Evolutionary conservation across 2,113 vertebrate species (phyloP).

Genomic region (Nyctereutes procyonoides): DNA sequence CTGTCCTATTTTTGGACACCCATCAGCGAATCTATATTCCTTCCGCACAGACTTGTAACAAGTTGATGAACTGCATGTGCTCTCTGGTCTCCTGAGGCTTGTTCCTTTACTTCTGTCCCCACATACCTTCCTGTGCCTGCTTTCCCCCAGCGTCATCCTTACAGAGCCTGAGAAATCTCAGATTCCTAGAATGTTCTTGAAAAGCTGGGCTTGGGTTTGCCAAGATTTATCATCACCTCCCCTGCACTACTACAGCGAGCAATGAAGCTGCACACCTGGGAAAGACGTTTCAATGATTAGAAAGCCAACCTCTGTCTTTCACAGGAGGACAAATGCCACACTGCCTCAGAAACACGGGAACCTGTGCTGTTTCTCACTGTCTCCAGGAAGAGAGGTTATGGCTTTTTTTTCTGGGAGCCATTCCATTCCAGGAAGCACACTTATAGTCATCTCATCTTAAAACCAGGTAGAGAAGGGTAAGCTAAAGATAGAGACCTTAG

Average conservation of each 20-base stretch:
- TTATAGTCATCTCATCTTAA: background rate
- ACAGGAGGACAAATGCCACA: background rate
- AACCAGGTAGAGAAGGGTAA: background rate
- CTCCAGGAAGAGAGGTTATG: background rate
- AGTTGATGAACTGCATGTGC: accelerated
- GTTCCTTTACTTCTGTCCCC: background rate
- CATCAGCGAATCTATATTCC: background rate
- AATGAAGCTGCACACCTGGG: accelerated
- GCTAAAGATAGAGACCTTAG: background rate
- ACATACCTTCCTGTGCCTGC: no score
- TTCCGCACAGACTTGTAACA: background rate
- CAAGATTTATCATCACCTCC: background rate
- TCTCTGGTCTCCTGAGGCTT: background rate
- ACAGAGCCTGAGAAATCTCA: accelerated
- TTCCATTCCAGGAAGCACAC: background rate
- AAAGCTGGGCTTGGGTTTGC: background rate
- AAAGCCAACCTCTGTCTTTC: background rate
- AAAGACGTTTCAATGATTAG: accelerated
- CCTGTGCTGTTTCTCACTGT: no score
- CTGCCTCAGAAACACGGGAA: accelerated
- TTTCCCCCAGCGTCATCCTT: no score
- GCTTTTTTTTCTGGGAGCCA: background rate
- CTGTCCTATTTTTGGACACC: background rate
- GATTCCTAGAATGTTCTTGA: background rate
- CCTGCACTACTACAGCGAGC: accelerated